Conservation (phyloP, 2,113 vertebrate species). For the Campylorhamphus procurvoides region DNA sequence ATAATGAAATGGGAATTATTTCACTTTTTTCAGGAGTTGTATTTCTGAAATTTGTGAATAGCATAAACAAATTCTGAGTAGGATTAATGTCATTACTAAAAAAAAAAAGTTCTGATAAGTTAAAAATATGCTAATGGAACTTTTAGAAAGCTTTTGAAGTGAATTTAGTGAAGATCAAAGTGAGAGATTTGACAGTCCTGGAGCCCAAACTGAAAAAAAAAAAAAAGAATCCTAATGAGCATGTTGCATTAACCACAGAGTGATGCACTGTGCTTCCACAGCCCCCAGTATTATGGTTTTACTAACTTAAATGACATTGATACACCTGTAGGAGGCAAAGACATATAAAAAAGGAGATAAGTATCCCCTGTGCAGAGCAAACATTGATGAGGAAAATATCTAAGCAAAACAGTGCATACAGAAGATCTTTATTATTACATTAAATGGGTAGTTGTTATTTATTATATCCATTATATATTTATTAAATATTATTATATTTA, state of each 20-base stretch:
- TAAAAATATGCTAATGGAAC: neutral
- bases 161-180: slow-evolving; percentile 45
- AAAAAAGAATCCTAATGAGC: neutral
- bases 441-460: neutral
- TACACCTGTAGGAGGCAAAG: neutral
- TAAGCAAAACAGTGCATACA: neutral
- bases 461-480: neutral
- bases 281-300: neutral
- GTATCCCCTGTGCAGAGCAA: neutral
- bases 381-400: neutral
- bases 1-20: neutral
- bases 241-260: slow-evolving; percentile 37
- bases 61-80: neutral
- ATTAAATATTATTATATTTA: too few species aligned
- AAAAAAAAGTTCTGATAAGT: neutral
- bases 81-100: neutral
- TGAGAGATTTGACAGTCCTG: slow-evolving; percentile 2
- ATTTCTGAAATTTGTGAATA: neutral
- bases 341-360: neutral
- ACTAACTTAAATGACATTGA: slow-evolving; percentile 3
- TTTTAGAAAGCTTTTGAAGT: slow-evolving; percentile 38
- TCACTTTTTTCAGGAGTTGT: neutral
- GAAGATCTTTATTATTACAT: neutral
- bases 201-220: neutral
- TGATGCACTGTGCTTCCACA: slow-evolving; percentile 1